phyloP scores from a whole-genome alignment of 2,113 vertebrate species.

The Misgurnus anguillicaudatus region DNA sequence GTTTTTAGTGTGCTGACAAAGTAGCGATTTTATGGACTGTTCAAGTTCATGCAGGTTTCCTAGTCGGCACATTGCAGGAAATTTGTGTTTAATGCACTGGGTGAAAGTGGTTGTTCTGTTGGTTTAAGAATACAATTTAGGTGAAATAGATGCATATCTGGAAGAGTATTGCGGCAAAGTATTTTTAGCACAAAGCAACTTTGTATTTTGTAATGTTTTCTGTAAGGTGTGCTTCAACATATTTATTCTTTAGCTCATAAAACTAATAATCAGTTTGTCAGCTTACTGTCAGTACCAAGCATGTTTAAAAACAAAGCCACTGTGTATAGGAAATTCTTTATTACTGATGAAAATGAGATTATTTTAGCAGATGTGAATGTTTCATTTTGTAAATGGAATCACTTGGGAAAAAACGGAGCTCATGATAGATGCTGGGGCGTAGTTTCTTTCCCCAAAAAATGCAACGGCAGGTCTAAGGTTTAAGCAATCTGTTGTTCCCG shows the following conservation, averaged over 20 bases:
- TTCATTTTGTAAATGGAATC: constrained; percentile 24
- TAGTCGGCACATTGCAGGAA: constrained; percentile 47
- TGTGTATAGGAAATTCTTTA: constrained; percentile 49
- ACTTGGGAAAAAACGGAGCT: constrained; percentile 1
- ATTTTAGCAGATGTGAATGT: constrained; percentile 43
- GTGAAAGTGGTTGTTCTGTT: constrained; percentile 37
- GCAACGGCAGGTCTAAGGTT: constrained; percentile 34
- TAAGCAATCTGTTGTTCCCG: constrained; percentile 40
- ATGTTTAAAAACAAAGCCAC: constrained; percentile 36
- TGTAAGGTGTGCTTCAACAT: constrained; percentile 63
- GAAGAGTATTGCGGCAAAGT: constrained; percentile 51
- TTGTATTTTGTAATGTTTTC: constrained; percentile 70
- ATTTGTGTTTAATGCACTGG: constrained; percentile 50
- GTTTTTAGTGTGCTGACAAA: constrained; percentile 34
- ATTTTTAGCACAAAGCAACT: constrained; percentile 59
- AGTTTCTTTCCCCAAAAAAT: constrained; percentile 25
- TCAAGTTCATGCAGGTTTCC: constrained; percentile 23
- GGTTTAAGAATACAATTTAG: constrained; percentile 60
- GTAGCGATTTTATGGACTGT: constrained; percentile 25
- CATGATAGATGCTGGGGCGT: constrained; percentile 1
- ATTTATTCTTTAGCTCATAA: constrained; percentile 42
- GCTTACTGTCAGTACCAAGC: constrained; percentile 31
- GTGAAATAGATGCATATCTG: constrained; percentile 45
- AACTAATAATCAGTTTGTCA: constrained; percentile 31
- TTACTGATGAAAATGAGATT: constrained; percentile 48